These are phyloP conservation scores for Drosophila atripex DNA, from an alignment of 2,888 invertebrate genomes.

Conservation along the genomic window DNA sequence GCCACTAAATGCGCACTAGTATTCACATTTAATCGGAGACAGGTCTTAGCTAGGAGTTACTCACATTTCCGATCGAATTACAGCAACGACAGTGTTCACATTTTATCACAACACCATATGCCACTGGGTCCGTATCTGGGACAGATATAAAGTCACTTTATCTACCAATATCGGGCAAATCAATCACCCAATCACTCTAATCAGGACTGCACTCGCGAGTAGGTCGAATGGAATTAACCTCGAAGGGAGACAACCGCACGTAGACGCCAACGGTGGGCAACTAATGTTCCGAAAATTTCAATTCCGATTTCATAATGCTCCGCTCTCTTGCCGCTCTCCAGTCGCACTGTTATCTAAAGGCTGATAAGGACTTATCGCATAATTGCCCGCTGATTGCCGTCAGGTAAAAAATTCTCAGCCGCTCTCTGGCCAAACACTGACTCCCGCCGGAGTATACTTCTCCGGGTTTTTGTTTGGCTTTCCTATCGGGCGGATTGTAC, in stretches of 20 bases:
- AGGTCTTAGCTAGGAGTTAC: background rate
- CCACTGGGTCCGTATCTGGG: slow-evolving; percentile 20
- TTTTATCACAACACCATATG: slow-evolving; percentile 34
- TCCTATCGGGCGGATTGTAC: slow-evolving; percentile 48
- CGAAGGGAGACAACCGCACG: slow-evolving; percentile 57
- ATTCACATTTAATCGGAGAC: background rate
- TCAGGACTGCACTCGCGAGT: slow-evolving; percentile 31
- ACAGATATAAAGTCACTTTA: slow-evolving; percentile 22
- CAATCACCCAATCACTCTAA: slow-evolving; percentile 35
- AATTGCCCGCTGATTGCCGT: slow-evolving; percentile 70
- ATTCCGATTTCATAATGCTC: slow-evolving; percentile 67
- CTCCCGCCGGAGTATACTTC: slow-evolving; percentile 14
- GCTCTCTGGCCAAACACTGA: slow-evolving; percentile 43
- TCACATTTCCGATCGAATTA: slow-evolving; percentile 1
- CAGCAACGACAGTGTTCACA: slow-evolving; percentile 6
- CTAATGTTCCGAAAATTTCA: slow-evolving; percentile 56
- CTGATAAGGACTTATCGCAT: slow-evolving; percentile 73
- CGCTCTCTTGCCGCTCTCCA: slow-evolving; percentile 1
- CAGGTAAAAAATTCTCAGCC: slow-evolving; percentile 55
- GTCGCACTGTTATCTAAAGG: slow-evolving; percentile 53
- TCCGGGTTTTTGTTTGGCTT: slow-evolving; percentile 26
- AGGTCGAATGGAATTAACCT: slow-evolving; percentile 6
- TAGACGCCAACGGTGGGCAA: slow-evolving; percentile 55
- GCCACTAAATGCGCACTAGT: background rate
- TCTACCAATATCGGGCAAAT: slow-evolving; percentile 26